A percentile compares a stretch with the other conserved stretches of the same genome.
These are phyloP conservation scores for Pycnomerus fuliginosus DNA, from an alignment of 2,888 invertebrate species.

Conservation along the genomic window DNA sequence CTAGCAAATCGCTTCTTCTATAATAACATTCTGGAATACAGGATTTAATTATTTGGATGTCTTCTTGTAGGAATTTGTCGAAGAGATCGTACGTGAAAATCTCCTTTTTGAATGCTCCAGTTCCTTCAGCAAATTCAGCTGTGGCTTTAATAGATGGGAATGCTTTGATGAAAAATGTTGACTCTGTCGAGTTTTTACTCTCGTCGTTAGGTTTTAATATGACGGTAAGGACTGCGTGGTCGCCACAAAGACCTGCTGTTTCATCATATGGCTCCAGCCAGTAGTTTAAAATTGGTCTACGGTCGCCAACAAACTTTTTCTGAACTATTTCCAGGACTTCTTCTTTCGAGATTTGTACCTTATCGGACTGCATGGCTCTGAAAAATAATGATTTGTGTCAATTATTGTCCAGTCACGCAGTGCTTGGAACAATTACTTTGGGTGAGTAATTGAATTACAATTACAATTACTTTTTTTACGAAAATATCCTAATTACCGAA, in stretches of 20 bases:
- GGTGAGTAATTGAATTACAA: too few relatives aligned
- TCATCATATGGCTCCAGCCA: neutral
- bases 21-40: slow-evolving; percentile 48
- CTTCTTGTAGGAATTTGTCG: slow-evolving; percentile 25
- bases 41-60: slow-evolving; percentile 25
- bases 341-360: too few relatives aligned
- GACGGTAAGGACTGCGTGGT: slow-evolving; percentile 35
- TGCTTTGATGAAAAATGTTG: slow-evolving; percentile 41
- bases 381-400: too few relatives aligned
- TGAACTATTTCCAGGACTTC: too few relatives aligned
- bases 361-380: too few relatives aligned
- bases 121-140: slow-evolving; percentile 35
- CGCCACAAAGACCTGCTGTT: slow-evolving; percentile 36
- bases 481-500: too few relatives aligned
- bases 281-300: neutral
- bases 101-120: slow-evolving; percentile 40
- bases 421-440: too few relatives aligned
- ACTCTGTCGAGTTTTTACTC: slow-evolving; percentile 15
- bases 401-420: too few relatives aligned
- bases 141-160: slow-evolving; percentile 34
- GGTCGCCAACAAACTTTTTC: too few relatives aligned
- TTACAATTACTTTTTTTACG: too few relatives aligned
- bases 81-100: slow-evolving; percentile 37
- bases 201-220: slow-evolving; percentile 23
- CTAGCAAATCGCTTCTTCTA: slow-evolving; percentile 38